Conservation (phyloP, 2,888 invertebrate species). For the Melipona bicolor region DNA sequence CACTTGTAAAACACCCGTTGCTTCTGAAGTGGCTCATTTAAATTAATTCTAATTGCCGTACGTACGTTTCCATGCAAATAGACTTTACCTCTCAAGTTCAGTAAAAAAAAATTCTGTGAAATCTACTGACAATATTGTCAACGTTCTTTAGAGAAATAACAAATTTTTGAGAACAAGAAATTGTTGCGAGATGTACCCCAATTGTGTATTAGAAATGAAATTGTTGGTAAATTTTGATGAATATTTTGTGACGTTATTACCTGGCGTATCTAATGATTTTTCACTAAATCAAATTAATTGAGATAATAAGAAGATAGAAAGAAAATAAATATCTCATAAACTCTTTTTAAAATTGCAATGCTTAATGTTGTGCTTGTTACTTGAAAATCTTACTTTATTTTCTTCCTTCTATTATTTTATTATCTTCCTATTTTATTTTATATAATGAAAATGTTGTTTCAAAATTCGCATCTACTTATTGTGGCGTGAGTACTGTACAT, state of each 20-base stretch:
- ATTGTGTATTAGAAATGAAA: background rate
- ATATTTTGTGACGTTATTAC: background rate
- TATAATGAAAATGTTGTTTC: background rate
- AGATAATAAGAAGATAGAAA: background rate
- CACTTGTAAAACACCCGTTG: slow-evolving; percentile 56
- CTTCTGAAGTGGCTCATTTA: slow-evolving; percentile 46
- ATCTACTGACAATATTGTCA: background rate
- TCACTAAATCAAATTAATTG: background rate
- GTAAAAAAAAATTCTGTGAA: slow-evolving; percentile 5
- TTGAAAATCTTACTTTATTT: background rate
- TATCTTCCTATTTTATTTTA: background rate
- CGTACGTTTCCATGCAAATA: slow-evolving; percentile 18
- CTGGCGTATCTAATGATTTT: background rate
- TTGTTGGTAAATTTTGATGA: too few relatives aligned
- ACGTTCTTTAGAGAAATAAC: background rate
- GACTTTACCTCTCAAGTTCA: background rate
- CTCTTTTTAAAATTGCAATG: background rate
- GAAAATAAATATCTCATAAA: background rate
- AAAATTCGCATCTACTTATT: slow-evolving; percentile 7
- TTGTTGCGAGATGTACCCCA: too few relatives aligned
- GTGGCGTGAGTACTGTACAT: background rate
- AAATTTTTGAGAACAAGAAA: background rate
- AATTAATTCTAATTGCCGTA: slow-evolving; percentile 54
- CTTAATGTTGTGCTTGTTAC: background rate
- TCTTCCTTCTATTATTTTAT: background rate